A percentile compares a stretch with the other conserved stretches of the same genome.
Evolutionary conservation across 2,113 vertebrate species (phyloP).

Genomic region (Indri indri): DNA sequence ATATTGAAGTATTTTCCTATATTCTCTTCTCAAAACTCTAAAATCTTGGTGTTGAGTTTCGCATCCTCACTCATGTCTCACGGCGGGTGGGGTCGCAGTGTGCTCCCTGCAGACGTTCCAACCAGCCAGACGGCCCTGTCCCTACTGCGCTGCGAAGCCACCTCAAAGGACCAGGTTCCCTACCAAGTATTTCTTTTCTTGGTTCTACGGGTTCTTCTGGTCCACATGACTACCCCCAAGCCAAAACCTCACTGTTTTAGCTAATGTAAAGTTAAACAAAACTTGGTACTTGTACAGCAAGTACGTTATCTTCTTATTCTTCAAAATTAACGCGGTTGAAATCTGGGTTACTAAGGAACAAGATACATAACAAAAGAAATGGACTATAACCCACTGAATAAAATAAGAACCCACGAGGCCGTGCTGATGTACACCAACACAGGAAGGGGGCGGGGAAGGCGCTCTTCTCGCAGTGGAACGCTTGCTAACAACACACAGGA

Average conservation of each 20-base stretch:
- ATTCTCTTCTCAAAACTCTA: not conserved
- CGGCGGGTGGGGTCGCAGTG: accelerated
- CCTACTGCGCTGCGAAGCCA: accelerated
- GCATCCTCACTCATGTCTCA: accelerated
- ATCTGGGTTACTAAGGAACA: not conserved
- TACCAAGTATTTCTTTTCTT: accelerated
- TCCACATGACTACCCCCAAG: not conserved
- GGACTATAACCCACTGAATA: not conserved
- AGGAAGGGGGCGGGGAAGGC: accelerated
- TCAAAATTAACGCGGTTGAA: not conserved
- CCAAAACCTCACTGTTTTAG: not conserved
- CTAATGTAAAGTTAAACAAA: not conserved
- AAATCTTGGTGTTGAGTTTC: not conserved
- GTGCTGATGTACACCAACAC: accelerated
- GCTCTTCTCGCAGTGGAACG: accelerated
- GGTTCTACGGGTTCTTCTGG: not conserved
- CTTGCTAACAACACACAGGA: accelerated
- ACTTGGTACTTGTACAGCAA: not conserved
- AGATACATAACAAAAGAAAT: not conserved
- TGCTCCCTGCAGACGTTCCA: too few species aligned
- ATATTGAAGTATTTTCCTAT: not conserved
- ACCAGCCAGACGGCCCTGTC: not conserved
- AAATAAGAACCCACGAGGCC: not conserved
- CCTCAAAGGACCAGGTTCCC: not conserved
- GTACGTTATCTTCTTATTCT: accelerated